Base-by-base conservation (phyloP, 2,797 vertebrate genomes). In the Centropyge bicolor region DNA sequence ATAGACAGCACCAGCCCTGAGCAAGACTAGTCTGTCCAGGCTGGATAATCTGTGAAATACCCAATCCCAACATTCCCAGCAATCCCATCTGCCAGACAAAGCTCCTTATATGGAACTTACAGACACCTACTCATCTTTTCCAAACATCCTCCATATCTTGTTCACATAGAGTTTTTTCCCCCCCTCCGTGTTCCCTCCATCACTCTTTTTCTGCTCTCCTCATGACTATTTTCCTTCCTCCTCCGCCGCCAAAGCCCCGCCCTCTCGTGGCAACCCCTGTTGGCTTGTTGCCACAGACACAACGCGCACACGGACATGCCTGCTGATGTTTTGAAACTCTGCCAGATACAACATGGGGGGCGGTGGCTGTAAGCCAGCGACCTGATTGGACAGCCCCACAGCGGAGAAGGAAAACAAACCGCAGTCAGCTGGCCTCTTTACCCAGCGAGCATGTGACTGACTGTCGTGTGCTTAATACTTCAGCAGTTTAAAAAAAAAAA, bases 241-340 rank as follows among this genome's bases (percentile, higher is more conserved):
- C 43, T 27, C 2, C 7, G 2, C 27, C 22, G 4, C 41, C 1
- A n/a, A n/a, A n/a, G 67, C 87, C 75, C 84, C 74, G 22, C 90
- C 88, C 78, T 82, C 81, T 74, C 55, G 10, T 52, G 72, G 85
- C 70, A 83, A 87, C 68, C 78, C 86, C 82, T 31, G 67, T 84
- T 92, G 92, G 93, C 91, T 74, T 8, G 40, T 48, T 91, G 93
- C 93, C 92, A 91, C 54, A 48, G 64, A 89, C 75, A 78, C 80
- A 84, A 86, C 80, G 70, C 45, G 11, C 85, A 74, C 81, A 77
- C 55, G 20, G 82, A 91, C 88, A 88, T 80, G 81, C 87, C 89
- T 86, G 84, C 81, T 27, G 77, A 89, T 92, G 91, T 94, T 94
- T 94, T 93, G 92, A 94, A 94, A 93, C 90, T 57, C 81, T 54